Conservation (phyloP, 1,140 invertebrate species). For the Drosophila kepulauana region DNA sequence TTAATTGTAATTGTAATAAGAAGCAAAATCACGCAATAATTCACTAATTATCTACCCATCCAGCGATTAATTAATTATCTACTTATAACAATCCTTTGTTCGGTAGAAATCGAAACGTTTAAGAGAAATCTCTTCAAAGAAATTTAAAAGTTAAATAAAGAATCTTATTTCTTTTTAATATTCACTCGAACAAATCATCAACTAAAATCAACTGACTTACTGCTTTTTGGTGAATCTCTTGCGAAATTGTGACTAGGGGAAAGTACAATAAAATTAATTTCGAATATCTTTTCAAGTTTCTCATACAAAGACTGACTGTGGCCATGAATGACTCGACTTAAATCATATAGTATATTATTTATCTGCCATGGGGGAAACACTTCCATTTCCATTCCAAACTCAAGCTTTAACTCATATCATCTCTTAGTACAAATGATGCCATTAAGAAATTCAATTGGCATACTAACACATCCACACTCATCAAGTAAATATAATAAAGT, state of each 20-base stretch:
- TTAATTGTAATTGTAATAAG: constrained; percentile 53
- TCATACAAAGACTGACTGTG: constrained; percentile 24
- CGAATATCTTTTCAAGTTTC: neutral
- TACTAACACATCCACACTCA: constrained; percentile 2
- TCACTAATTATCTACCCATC: constrained; percentile 52
- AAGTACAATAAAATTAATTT: neutral
- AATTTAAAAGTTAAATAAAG: constrained; percentile 63
- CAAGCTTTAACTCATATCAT: constrained; percentile 22
- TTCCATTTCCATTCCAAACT: constrained; percentile 25
- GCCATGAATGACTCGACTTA: neutral
- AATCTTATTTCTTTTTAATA: constrained; percentile 50
- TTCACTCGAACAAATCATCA: constrained; percentile 15
- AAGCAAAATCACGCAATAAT: constrained; percentile 38
- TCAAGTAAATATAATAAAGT: constrained; percentile 29
- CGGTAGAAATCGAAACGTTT: constrained; percentile 3
- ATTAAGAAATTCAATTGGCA: constrained; percentile 20
- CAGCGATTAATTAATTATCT: constrained; percentile 29
- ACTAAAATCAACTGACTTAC: constrained; percentile 5
- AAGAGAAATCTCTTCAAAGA: constrained; percentile 35
- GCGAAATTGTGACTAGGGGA: neutral
- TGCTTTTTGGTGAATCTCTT: neutral
- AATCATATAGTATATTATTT: neutral
- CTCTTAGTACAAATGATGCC: constrained; percentile 39
- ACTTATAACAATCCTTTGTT: constrained; percentile 36
- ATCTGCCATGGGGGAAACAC: neutral